These are phyloP conservation scores for Cremastinae sp. DNA, from an alignment of 2,888 invertebrate genomes.

Conservation along the genomic window DNA sequence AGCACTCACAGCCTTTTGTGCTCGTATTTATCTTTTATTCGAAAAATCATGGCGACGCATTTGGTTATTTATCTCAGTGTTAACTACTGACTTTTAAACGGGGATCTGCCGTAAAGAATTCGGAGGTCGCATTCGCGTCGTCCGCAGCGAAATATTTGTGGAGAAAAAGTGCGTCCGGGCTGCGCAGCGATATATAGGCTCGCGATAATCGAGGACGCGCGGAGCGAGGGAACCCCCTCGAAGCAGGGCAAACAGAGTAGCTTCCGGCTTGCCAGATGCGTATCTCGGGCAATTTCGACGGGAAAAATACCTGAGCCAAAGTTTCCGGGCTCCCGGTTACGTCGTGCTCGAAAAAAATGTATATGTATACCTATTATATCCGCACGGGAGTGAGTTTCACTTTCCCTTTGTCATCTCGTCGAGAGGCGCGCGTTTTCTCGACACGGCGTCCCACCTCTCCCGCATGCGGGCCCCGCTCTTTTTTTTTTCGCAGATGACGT, in stretches of 20 bases:
- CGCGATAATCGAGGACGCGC: constrained; percentile 23
- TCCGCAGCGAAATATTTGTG: constrained; percentile 27
- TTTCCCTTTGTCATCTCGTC: constrained; percentile 43
- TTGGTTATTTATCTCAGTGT: too few relatives aligned
- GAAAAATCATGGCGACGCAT: too few relatives aligned
- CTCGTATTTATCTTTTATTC: too few relatives aligned
- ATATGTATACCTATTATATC: too few relatives aligned
- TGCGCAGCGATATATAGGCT: constrained; percentile 14
- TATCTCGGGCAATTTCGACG: constrained; percentile 52
- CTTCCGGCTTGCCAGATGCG: constrained; percentile 59
- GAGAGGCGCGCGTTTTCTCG: background rate
- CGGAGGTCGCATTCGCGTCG: constrained; percentile 49
- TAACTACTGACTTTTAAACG: constrained; percentile 46
- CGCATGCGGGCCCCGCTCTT: constrained; percentile 28
- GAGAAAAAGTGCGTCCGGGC: constrained; percentile 21
- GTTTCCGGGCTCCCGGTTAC: constrained; percentile 45
- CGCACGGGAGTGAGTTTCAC: constrained; percentile 34
- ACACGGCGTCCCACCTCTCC: constrained; percentile 15
- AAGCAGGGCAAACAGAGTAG: constrained; percentile 42
- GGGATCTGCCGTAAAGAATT: constrained; percentile 38
- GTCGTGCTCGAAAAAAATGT: constrained; percentile 32
- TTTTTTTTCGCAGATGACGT: constrained; percentile 60
- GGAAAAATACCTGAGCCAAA: constrained; percentile 51
- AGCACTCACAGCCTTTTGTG: too few relatives aligned
- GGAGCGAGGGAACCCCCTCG: constrained; percentile 34